Evolutionary conservation across 2,888 invertebrate genomes (phyloP).

Genomic region (Miltochrista miniata): DNA sequence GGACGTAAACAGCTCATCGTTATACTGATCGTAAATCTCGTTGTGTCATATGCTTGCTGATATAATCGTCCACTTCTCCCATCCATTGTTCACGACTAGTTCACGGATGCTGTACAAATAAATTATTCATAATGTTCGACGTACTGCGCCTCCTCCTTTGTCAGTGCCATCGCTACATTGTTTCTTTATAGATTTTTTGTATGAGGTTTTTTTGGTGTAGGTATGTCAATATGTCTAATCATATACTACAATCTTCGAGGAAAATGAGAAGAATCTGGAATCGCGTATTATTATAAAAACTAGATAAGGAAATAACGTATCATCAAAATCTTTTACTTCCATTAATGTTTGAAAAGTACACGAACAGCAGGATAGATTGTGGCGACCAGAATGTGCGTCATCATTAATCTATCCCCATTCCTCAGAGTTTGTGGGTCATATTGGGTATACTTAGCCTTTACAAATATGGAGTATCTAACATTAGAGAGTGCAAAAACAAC

Average conservation of each 20-base stretch:
- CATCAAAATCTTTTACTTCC: too few relatives aligned
- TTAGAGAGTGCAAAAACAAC: too few relatives aligned
- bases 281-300: not conserved
- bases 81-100: conserved; percentile 66
- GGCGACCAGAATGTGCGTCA: too few relatives aligned
- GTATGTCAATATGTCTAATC: not conserved
- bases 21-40: conserved; percentile 56
- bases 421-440: too few relatives aligned
- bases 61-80: conserved; percentile 59
- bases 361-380: too few relatives aligned
- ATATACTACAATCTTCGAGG: not conserved
- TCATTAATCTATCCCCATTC: too few relatives aligned
- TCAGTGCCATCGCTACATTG: conserved; percentile 5
- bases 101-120: conserved; percentile 60
- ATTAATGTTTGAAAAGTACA: too few relatives aligned
- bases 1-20: conserved; percentile 43
- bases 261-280: too few relatives aligned
- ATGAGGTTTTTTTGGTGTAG: not conserved
- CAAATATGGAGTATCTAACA: too few relatives aligned
- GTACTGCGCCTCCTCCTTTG: conserved; percentile 17
- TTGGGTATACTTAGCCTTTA: too few relatives aligned
- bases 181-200: not conserved
- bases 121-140: conserved; percentile 61
- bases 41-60: conserved; percentile 54
- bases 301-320: not conserved